phyloP scores from a whole-genome alignment of 2,888 invertebrate genomes.

The Pachydiplax longipennis region DNA sequence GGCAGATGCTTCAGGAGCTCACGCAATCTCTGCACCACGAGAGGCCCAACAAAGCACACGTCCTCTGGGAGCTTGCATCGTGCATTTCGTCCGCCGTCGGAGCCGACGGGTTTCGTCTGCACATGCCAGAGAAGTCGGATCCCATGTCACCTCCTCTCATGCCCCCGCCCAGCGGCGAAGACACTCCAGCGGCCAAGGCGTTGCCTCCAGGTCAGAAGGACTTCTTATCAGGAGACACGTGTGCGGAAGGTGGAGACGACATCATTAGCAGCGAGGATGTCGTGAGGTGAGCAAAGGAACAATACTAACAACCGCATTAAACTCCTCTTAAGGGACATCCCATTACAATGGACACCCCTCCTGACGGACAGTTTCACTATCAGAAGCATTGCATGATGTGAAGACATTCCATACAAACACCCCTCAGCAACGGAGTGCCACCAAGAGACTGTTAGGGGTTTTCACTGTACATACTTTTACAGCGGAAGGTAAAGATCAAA shows the following conservation, averaged over 20 bases:
- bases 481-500: not conserved
- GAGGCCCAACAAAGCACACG: constrained; percentile 68
- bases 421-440: too few species aligned
- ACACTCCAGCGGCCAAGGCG: not conserved
- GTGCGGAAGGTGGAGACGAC: constrained; percentile 1
- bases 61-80: constrained; percentile 71
- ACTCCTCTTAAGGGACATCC: too few species aligned
- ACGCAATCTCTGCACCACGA: constrained; percentile 67
- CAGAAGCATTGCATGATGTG: too few species aligned
- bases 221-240: constrained; percentile 23
- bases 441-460: too few species aligned
- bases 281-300: not conserved
- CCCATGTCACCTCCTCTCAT: constrained; percentile 53
- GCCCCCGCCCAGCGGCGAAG: not conserved
- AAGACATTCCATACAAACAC: too few species aligned
- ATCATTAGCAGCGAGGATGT: constrained; percentile 25
- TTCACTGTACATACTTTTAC: too few species aligned
- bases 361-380: too few species aligned
- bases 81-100: constrained; percentile 72
- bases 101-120: constrained; percentile 72
- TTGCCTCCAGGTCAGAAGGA: constrained; percentile 33
- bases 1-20: constrained; percentile 69
- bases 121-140: constrained; percentile 63
- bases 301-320: too few species aligned
- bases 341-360: too few species aligned